phyloP scores from a whole-genome alignment of 2,797 vertebrate species.

The Aldrovandia affinis region DNA sequence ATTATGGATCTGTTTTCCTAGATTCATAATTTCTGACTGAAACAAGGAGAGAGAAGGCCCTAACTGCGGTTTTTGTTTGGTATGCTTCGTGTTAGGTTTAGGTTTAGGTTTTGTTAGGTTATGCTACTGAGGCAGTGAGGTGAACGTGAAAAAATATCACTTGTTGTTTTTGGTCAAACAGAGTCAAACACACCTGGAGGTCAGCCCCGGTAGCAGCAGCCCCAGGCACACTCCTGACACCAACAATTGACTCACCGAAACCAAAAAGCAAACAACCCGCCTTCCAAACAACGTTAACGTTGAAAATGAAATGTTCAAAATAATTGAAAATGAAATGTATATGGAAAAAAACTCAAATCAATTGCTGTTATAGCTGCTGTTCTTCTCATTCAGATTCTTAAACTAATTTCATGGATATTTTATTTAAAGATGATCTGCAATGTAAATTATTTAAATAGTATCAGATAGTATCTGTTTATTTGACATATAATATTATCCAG shows the following conservation, averaged over 20 bases:
- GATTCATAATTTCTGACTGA: background rate
- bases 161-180: constrained; percentile 1
- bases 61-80: background rate
- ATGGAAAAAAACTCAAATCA: background rate
- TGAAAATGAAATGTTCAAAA: background rate
- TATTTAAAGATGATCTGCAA: background rate
- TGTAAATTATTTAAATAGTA: background rate
- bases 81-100: background rate
- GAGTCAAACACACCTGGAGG: background rate
- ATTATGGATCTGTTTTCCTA: background rate
- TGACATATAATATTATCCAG: background rate
- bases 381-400: background rate
- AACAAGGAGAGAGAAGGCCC: background rate
- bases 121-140: background rate
- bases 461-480: background rate
- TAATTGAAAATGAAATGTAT: background rate
- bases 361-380: background rate
- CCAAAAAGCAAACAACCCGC: background rate
- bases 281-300: background rate
- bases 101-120: too few relatives aligned
- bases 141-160: background rate
- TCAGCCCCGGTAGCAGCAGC: too few relatives aligned
- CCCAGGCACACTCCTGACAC: background rate
- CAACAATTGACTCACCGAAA: background rate
- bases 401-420: background rate